Evolutionary conservation across 2,888 invertebrate genomes (phyloP).

Genomic region (Hypomecis punctinalis): DNA sequence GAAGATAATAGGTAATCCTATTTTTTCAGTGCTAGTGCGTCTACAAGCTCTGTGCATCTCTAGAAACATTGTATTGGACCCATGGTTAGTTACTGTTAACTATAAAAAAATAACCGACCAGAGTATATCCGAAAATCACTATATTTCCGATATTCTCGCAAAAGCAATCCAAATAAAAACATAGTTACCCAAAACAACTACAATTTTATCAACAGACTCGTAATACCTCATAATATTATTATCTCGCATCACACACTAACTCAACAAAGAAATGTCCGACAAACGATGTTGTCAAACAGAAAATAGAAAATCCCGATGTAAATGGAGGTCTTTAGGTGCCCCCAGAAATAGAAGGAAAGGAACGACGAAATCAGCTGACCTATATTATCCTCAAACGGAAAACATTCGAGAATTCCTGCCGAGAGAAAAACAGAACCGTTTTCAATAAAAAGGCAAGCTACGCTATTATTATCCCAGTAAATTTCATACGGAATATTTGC

Average conservation of each 20-base stretch:
- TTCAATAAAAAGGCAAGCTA: conserved; percentile 13
- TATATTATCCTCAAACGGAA: conserved; percentile 38
- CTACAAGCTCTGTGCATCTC: too few species aligned
- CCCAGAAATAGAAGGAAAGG: conserved; percentile 37
- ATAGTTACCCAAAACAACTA: neutral
- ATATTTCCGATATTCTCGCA: too few species aligned
- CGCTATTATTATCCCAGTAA: conserved; percentile 19
- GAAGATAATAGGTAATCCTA: too few species aligned
- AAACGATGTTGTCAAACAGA: conserved; percentile 33
- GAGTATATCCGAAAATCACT: too few species aligned
- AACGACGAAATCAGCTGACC: conserved; percentile 41
- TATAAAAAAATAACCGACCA: too few species aligned
- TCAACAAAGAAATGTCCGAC: conserved; percentile 23
- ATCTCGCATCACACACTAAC: neutral
- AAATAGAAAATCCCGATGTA: conserved; percentile 41
- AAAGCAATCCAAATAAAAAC: too few species aligned
- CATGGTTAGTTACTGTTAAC: too few species aligned
- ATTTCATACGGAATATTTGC: conserved; percentile 26
- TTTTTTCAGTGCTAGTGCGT: too few species aligned
- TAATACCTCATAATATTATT: conserved; percentile 1
- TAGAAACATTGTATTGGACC: too few species aligned
- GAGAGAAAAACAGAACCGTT: conserved; percentile 20
- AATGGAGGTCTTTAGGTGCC: conserved; percentile 37
- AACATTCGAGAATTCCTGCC: conserved; percentile 33
- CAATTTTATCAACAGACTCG: neutral